Conservation (phyloP, 2,888 invertebrate species). For the Agrochola litura region DNA sequence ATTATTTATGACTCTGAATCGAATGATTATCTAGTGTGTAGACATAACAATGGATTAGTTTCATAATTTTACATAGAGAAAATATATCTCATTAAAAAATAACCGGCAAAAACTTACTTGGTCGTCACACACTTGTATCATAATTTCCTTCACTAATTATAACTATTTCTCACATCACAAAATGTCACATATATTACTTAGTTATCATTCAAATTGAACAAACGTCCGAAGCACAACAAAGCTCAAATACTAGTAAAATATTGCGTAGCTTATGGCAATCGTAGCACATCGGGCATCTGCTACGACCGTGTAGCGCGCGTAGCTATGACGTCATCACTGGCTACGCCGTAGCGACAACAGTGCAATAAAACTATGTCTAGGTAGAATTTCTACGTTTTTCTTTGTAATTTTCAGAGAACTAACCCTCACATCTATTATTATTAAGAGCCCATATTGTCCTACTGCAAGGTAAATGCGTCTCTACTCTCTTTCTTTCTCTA, state of each 20-base stretch:
- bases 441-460: no score
- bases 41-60: not conserved
- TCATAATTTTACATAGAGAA: not conserved
- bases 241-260: conserved; percentile 41
- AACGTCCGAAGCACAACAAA: conserved; percentile 31
- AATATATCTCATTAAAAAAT: not conserved
- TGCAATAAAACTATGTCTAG: not conserved
- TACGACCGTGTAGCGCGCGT: conserved; percentile 40
- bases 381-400: no score
- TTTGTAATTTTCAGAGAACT: no score
- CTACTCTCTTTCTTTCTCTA: no score
- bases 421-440: no score
- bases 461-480: no score
- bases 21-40: not conserved
- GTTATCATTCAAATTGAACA: not conserved
- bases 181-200: not conserved
- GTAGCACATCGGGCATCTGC: conserved; percentile 42
- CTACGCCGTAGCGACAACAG: conserved; percentile 30
- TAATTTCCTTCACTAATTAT: conserved; percentile 23
- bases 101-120: conserved; percentile 19
- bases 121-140: conserved; percentile 40
- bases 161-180: conserved; percentile 10
- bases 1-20: not conserved
- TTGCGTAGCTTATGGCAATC: not conserved
- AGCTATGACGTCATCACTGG: conserved; percentile 28